phyloP scores from a whole-genome alignment of 1,140 invertebrate genomes.

The Gryon sp. region DNA sequence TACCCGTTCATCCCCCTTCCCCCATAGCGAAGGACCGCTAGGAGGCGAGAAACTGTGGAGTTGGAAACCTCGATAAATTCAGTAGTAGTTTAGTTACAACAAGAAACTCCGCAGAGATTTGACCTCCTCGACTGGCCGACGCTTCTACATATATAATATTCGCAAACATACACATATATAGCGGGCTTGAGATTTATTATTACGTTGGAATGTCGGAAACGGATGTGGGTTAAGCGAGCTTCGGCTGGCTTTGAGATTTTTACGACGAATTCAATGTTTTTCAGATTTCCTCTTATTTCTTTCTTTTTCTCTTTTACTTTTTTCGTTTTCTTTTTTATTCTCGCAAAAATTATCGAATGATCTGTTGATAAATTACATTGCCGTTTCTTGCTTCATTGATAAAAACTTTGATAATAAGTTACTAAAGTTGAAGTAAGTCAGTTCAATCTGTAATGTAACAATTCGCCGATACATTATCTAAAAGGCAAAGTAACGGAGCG shows the following conservation, averaged over 20 bases:
- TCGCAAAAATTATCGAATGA: too few relatives aligned
- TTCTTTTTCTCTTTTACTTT: too few relatives aligned
- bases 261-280: conserved; percentile 31
- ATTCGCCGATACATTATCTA: too few relatives aligned
- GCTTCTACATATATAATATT: conserved; percentile 41
- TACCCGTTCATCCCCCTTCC: conserved; percentile 34
- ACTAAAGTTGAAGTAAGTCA: too few relatives aligned
- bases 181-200: conserved; percentile 51
- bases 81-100: conserved; percentile 76
- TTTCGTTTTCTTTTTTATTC: neutral
- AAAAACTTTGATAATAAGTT: neutral
- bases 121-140: conserved; percentile 42
- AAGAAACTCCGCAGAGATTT: conserved; percentile 71
- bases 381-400: neutral
- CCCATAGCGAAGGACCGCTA: conserved; percentile 53
- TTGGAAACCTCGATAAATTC: conserved; percentile 76
- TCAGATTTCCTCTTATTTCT: too few relatives aligned
- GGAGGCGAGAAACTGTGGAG: conserved; percentile 70
- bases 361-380: neutral
- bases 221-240: conserved; percentile 56
- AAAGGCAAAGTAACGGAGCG: too few relatives aligned
- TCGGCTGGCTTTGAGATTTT: conserved; percentile 50
- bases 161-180: conserved; percentile 25
- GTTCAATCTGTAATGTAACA: too few relatives aligned
- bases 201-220: conserved; percentile 62